phyloP scores from a whole-genome alignment of 2,113 vertebrate species.

The Lepus timidus region DNA sequence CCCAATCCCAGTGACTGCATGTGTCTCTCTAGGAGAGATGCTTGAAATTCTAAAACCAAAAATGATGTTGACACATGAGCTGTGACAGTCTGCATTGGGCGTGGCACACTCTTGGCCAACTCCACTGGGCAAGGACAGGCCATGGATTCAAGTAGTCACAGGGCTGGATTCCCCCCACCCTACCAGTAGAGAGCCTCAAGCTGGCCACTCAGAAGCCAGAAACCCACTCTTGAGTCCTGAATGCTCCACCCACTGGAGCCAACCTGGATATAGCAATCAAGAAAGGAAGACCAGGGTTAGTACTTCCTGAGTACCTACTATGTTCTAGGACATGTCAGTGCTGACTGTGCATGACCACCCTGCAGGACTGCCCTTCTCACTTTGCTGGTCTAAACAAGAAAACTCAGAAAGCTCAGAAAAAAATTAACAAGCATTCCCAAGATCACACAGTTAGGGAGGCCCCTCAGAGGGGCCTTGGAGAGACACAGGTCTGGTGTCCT shows the following conservation, averaged over 20 bases:
- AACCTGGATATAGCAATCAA: neutral
- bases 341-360: neutral
- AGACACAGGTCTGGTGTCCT: neutral
- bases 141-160: neutral
- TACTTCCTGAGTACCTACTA: neutral
- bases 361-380: neutral
- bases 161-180: neutral
- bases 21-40: neutral
- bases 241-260: neutral
- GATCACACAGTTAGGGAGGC: neutral
- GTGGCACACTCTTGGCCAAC: neutral
- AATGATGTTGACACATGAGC: fast-evolving
- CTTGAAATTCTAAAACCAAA: neutral
- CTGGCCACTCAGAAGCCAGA: neutral
- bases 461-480: neutral
- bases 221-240: neutral
- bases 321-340: neutral
- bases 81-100: neutral
- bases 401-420: neutral
- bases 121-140: neutral
- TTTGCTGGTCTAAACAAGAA: neutral
- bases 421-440: neutral
- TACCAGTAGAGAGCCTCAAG: neutral
- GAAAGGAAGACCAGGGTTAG: neutral
- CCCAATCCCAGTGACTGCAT: neutral